Evolutionary conservation across 2,888 invertebrate species (phyloP), one percentile per base, ranked within the genome.

Genomic region (Drosophila falleni): DNA sequence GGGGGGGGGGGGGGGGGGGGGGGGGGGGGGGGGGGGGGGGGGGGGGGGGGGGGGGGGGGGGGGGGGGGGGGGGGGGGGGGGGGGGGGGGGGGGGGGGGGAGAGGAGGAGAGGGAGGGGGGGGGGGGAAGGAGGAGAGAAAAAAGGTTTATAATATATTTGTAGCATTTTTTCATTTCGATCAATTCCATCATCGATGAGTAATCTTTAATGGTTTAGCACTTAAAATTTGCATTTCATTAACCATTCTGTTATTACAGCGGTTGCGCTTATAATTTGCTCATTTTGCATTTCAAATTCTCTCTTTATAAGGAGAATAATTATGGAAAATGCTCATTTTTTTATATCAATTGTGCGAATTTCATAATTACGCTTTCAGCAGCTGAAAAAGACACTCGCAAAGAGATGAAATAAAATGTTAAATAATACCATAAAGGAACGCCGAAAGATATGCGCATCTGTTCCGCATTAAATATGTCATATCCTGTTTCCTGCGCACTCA

Each of bases 401-500:
- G 64, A 65, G 58, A 33, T 66, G 54, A 58, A 70, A 71, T 58
- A 58, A 72, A 67, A 67, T 71, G 42, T 46, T 71, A n/a, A 69
- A 69, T 55, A 51, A 67, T 55, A 50, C 35, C 63, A 53, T n/a
- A 55, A 44, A 54, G 54, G 44, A 53, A 35, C 50, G 50, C 19
- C 60, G 65, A 60, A 46, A 81, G 78, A 78, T 56, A 71, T 59
- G 68, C 78, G 81, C 90, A 90, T 90, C 90, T 90, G 90, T 75
- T 88, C 66, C 75, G 71, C 78, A 88, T 90, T 90, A 90, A 90
- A 81, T 74, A 90, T 88, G 84, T 83, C 89, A 90, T 84, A 89
- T 90, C 90, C 90, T 86, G 80, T 78, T 90, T 89, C 89, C 90
- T 89, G 85, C 86, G 77, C 71, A 33, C 61, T 50, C 44, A 64